These are phyloP conservation scores for Anguilla marmorata DNA, from an alignment of 2,797 vertebrate genomes.

Conservation along the genomic window DNA sequence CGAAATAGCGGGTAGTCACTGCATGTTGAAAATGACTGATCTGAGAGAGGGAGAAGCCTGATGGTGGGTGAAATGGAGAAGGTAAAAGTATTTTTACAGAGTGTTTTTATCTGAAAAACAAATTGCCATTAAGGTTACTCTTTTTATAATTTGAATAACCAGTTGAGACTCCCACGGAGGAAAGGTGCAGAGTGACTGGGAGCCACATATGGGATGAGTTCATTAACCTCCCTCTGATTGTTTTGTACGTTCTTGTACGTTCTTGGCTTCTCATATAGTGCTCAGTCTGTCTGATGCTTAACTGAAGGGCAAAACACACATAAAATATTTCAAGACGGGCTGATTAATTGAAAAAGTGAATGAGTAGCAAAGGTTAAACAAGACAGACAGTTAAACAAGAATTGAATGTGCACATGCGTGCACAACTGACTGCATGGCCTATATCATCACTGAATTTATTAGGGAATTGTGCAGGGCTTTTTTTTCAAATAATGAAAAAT, in stretches of 20 bases:
- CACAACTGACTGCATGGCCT: not conserved
- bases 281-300: slow-evolving; percentile 66
- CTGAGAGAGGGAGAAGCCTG: not conserved
- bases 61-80: not conserved
- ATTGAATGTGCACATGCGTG: not conserved
- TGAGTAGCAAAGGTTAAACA: slow-evolving; percentile 47
- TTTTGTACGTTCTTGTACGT: slow-evolving; percentile 68
- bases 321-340: slow-evolving; percentile 55
- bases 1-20: not conserved
- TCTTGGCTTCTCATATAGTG: slow-evolving; percentile 68
- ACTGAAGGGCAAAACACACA: slow-evolving; percentile 54
- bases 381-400: not conserved
- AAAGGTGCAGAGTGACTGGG: slow-evolving; percentile 67
- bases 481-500: not conserved
- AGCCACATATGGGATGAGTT: slow-evolving; percentile 75
- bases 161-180: slow-evolving; percentile 65
- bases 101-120: slow-evolving; percentile 41
- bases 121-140: slow-evolving; percentile 59
- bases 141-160: slow-evolving; percentile 43
- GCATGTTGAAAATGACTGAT: not conserved
- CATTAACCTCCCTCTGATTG: slow-evolving; percentile 75
- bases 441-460: not conserved
- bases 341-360: slow-evolving; percentile 58
- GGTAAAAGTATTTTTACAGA: slow-evolving; percentile 25
- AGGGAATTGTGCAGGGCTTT: not conserved